Conservation (phyloP, 2,797 vertebrate genomes). For the Argya squamiceps region DNA sequence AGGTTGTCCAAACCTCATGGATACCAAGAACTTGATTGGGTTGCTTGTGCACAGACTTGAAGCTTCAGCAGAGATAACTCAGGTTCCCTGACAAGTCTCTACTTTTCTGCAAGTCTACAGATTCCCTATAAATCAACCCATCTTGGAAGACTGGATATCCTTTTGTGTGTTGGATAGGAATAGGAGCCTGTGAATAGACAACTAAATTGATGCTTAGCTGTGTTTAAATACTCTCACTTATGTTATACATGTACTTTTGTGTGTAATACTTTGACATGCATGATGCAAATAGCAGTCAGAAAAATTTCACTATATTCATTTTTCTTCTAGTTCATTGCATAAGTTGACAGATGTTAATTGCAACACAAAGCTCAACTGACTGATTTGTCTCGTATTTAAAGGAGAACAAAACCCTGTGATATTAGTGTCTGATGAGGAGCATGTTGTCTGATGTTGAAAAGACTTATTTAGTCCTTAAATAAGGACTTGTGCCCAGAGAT, state of each 20-base stretch:
- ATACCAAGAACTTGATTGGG: not conserved
- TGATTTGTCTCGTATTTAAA: not conserved
- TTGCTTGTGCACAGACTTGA: not conserved
- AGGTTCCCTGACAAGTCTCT: not conserved
- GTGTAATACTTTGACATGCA: not conserved
- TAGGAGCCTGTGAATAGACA: not conserved
- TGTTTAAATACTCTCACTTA: not conserved
- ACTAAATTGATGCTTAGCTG: not conserved
- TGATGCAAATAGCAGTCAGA: not conserved
- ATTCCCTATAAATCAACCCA: not conserved
- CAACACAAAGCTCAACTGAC: not conserved
- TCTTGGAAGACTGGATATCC: not conserved
- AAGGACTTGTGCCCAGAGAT: not conserved
- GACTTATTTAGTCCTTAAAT: not conserved
- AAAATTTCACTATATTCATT: rapidly evolving
- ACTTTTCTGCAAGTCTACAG: not conserved
- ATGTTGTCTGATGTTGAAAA: not conserved
- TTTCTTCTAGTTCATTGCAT: not conserved
- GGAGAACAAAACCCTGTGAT: not conserved
- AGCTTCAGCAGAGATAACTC: not conserved
- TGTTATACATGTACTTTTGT: rapidly evolving
- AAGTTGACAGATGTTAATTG: constrained; percentile 1
- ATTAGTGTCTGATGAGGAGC: not conserved
- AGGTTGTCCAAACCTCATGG: not conserved
- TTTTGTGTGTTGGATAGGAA: not conserved